These are phyloP conservation scores for Atrichornis clamosus DNA, from an alignment of 2,113 vertebrate species.

Conservation along the genomic window DNA sequence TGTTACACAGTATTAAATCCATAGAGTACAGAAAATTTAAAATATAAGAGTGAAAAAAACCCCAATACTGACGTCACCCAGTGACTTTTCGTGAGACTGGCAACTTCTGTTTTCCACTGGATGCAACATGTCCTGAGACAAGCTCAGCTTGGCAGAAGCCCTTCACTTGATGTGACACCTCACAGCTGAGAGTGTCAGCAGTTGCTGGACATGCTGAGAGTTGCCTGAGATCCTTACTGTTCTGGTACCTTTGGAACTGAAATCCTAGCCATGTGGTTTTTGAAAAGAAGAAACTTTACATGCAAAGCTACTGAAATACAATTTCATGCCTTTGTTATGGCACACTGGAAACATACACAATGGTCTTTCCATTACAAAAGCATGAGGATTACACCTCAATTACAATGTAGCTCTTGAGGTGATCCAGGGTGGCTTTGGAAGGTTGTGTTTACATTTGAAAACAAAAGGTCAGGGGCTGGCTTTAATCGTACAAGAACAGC, in stretches of 20 bases:
- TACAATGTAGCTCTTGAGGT: neutral
- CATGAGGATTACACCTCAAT: neutral
- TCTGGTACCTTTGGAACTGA: neutral
- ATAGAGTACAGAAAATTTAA: neutral
- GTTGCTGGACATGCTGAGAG: neutral
- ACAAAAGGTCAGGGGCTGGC: neutral
- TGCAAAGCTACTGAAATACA: neutral
- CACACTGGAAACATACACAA: neutral
- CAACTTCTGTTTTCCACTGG: neutral
- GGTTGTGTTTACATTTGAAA: neutral
- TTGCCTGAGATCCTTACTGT: neutral
- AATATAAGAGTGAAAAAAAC: neutral
- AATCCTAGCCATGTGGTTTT: neutral
- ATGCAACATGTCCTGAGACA: neutral
- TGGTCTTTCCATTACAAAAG: neutral
- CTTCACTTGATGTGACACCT: neutral
- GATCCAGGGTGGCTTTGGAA: neutral
- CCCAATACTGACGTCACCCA: neutral
- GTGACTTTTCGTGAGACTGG: neutral
- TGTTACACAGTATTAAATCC: neutral
- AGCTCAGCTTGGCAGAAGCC: neutral
- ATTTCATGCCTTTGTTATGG: neutral
- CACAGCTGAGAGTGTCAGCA: neutral
- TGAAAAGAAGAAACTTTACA: neutral
- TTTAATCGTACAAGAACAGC: neutral